Evolutionary conservation across 2,888 invertebrate genomes (phyloP).

Genomic region (Taenaris catops): DNA sequence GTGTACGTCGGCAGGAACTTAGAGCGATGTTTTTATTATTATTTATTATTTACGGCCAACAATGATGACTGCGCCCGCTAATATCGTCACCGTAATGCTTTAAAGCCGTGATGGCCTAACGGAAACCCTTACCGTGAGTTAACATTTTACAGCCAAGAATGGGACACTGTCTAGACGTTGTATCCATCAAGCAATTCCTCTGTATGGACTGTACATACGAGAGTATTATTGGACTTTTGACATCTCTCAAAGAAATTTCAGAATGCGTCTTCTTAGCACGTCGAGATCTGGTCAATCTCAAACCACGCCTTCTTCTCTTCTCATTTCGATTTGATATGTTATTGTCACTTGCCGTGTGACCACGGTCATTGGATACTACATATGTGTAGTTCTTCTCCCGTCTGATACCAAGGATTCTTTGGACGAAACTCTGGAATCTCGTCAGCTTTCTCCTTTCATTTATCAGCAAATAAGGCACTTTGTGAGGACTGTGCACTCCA

Average conservation of each 20-base stretch:
- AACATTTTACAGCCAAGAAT: conserved; percentile 54
- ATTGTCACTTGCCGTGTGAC: conserved; percentile 54
- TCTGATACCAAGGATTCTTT: conserved; percentile 51
- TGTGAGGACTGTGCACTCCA: conserved; percentile 20
- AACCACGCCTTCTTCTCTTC: conserved; percentile 30
- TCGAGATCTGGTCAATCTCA: conserved; percentile 44
- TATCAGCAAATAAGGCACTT: conserved; percentile 34
- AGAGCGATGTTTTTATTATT: no score
- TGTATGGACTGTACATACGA: conserved; percentile 56
- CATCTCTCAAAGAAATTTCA: conserved; percentile 41
- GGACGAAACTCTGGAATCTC: conserved; percentile 55
- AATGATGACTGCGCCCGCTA: no score
- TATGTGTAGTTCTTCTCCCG: conserved; percentile 34
- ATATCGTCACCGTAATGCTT: no score
- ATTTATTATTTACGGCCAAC: no score
- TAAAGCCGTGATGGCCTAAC: no score
- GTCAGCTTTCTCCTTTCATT: conserved; percentile 43
- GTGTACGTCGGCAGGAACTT: no score
- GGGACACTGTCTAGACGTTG: conserved; percentile 57
- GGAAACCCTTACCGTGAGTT: conserved; percentile 43
- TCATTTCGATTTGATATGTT: conserved; percentile 40
- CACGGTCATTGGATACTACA: conserved; percentile 32
- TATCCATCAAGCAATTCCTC: conserved; percentile 51
- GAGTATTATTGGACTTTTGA: conserved; percentile 45
- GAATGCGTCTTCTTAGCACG: conserved; percentile 50